Evolutionary conservation across 2,797 vertebrate species (phyloP).

Genomic region (Okamejei kenojei): DNA sequence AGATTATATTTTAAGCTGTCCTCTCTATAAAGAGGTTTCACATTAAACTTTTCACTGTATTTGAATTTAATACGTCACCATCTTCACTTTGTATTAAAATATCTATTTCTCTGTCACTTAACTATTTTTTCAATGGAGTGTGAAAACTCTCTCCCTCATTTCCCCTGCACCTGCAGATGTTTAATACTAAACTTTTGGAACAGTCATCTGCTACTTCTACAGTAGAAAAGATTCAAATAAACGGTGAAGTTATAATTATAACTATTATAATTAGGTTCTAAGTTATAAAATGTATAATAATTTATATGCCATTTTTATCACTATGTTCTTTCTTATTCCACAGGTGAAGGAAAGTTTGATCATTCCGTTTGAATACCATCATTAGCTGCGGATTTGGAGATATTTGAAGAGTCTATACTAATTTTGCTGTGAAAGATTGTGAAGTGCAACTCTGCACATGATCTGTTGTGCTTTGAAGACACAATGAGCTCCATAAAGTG

Average conservation of each 20-base stretch:
- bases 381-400: background rate
- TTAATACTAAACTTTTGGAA: background rate
- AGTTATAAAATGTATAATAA: background rate
- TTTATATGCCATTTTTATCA: background rate
- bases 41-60: background rate
- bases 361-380: background rate
- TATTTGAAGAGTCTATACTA: background rate
- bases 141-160: background rate
- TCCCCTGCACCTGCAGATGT: background rate
- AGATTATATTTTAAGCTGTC: background rate
- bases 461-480: background rate
- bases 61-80: background rate
- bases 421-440: background rate
- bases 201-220: background rate
- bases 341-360: slow-evolving; percentile 7
- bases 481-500: slow-evolving; percentile 82
- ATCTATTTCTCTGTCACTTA: background rate
- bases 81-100: background rate
- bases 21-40: background rate
- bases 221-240: background rate
- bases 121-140: background rate
- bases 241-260: background rate
- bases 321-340: background rate
- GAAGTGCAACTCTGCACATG: background rate
- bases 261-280: no score